Evolutionary conservation across 2,797 vertebrate species (phyloP).

Genomic region (Rhabdophis nuchalis): DNA sequence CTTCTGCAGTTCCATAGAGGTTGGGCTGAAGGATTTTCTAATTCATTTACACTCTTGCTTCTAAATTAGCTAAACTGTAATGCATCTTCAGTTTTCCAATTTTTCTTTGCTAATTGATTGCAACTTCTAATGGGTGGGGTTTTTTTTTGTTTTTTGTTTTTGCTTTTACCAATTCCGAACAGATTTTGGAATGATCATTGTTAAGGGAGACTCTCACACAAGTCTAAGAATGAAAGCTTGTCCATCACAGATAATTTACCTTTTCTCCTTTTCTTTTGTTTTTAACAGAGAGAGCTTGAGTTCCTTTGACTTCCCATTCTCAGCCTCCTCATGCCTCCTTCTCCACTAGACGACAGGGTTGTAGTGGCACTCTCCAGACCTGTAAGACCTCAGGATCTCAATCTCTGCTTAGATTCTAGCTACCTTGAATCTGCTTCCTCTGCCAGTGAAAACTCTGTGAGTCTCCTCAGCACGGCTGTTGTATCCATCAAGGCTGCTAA

Average conservation of each 20-base stretch:
- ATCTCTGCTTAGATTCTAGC: constrained; percentile 88
- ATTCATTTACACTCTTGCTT: not conserved
- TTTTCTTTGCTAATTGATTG: not conserved
- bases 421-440: constrained; percentile 80
- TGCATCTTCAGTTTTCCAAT: not conserved
- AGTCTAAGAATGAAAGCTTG: not conserved
- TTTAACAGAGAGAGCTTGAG: constrained; percentile 81
- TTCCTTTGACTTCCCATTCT: constrained; percentile 85
- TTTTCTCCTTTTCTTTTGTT: constrained; percentile 43
- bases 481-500: constrained; percentile 91
- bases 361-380: constrained; percentile 96
- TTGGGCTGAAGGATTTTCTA: not conserved
- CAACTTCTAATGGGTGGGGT: not conserved
- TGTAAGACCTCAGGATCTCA: constrained; percentile 98
- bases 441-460: constrained; percentile 57
- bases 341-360: constrained; percentile 99
- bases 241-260: not conserved
- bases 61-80: not conserved
- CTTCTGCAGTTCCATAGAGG: not conserved
- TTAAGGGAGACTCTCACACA: not conserved
- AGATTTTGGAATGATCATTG: not conserved
- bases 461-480: constrained; percentile 80
- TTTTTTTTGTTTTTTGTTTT: not conserved
- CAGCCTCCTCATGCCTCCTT: constrained; percentile 99
- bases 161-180: not conserved